phyloP scores from a whole-genome alignment of 2,797 vertebrate species.

The Ctenopoma multispine region DNA sequence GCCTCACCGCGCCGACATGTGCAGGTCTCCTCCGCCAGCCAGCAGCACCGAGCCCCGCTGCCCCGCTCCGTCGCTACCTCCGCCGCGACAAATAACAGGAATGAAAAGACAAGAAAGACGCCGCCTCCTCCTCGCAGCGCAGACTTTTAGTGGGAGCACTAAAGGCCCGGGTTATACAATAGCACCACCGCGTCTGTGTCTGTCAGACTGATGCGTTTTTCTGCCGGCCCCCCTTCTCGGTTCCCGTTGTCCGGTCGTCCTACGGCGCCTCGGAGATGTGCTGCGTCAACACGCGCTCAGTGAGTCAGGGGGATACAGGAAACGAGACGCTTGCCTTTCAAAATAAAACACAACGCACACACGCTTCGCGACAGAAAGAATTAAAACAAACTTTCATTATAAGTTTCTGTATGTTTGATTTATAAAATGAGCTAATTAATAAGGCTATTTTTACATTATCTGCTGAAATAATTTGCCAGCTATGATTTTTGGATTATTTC shows the following conservation, averaged over 20 bases:
- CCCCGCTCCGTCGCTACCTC: slow-evolving; percentile 52
- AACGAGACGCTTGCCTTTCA: slow-evolving; percentile 5
- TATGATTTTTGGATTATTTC: too few relatives aligned
- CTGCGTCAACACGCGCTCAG: slow-evolving; percentile 43
- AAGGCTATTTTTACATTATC: too few relatives aligned
- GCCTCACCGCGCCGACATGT: slow-evolving; percentile 83
- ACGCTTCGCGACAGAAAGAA: too few relatives aligned
- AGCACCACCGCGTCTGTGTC: slow-evolving; percentile 52
- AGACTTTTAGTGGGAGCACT: slow-evolving; percentile 6
- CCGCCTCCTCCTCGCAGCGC: slow-evolving; percentile 17
- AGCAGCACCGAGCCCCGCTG: slow-evolving; percentile 61
- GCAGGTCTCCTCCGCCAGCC: slow-evolving; percentile 76
- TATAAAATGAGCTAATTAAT: too few relatives aligned
- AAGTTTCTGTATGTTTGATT: too few relatives aligned
- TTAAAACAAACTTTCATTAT: too few relatives aligned
- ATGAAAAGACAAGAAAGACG: background rate
- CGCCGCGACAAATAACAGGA: slow-evolving; percentile 8
- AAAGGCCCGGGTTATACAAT: slow-evolving; percentile 66
- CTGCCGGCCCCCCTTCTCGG: slow-evolving; percentile 63
- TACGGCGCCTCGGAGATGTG: slow-evolving; percentile 58
- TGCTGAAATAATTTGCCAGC: too few relatives aligned
- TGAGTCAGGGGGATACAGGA: slow-evolving; percentile 19
- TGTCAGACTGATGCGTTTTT: slow-evolving; percentile 62
- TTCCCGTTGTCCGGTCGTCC: slow-evolving; percentile 75
- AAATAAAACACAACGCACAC: slow-evolving; percentile 25